Evolutionary conservation across 2,888 invertebrate genomes (phyloP).

Genomic region (Drosophila barbarae): DNA sequence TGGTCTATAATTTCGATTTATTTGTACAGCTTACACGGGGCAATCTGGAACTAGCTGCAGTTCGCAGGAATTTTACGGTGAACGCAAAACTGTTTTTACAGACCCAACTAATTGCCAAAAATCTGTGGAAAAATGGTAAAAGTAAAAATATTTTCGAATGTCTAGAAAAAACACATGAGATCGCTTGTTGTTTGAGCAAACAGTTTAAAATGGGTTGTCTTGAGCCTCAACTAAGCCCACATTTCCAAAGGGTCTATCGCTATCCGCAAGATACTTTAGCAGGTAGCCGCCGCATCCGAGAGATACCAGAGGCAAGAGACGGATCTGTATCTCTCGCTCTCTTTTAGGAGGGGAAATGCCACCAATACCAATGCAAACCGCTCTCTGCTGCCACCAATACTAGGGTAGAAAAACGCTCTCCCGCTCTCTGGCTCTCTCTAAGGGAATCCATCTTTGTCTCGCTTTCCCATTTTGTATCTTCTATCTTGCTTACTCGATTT

Average conservation of each 20-base stretch:
- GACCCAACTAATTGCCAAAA: conserved; percentile 67
- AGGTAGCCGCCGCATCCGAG: conserved; percentile 43
- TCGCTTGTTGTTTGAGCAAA: conserved; percentile 66
- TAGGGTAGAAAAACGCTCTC: not conserved
- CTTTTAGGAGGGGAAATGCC: conserved; percentile 53
- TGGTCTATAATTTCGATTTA: conserved; percentile 73
- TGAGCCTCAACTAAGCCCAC: conserved; percentile 55
- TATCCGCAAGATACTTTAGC: conserved; percentile 40
- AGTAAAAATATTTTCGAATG: conserved; percentile 53
- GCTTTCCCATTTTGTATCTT: conserved; percentile 36
- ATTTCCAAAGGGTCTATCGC: conserved; percentile 37
- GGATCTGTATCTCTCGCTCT: not conserved
- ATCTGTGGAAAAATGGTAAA: conserved; percentile 45
- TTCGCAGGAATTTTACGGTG: conserved; percentile 35
- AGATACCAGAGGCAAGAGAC: conserved; percentile 19
- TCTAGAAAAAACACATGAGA: conserved; percentile 28
- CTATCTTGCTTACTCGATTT: conserved; percentile 48
- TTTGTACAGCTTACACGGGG: conserved; percentile 65
- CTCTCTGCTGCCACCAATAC: conserved; percentile 20
- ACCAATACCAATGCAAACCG: conserved; percentile 45
- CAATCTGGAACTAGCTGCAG: conserved; percentile 1
- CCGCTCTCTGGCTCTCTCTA: conserved; percentile 42
- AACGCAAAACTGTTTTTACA: conserved; percentile 55
- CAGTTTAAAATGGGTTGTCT: conserved; percentile 53
- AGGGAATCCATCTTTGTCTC: conserved; percentile 4